Conservation (phyloP, 2,113 vertebrate genomes). For the Ornithorhynchus anatinus region DNA sequence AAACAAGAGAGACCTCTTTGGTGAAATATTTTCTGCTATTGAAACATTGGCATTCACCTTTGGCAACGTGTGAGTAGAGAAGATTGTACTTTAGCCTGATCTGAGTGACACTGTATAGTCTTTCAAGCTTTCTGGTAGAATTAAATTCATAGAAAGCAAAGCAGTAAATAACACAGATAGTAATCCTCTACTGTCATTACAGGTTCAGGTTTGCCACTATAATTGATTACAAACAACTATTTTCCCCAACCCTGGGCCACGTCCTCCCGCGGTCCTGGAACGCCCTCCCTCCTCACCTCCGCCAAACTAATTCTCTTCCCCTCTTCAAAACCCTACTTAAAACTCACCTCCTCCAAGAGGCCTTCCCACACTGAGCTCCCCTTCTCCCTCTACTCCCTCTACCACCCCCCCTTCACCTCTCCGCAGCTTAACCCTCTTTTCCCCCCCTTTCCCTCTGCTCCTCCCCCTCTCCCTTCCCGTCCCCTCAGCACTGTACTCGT, state of each 20-base stretch:
- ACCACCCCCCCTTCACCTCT: too few relatives aligned
- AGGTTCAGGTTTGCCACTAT: neutral
- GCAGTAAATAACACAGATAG: neutral
- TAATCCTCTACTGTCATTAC: neutral
- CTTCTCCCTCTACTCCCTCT: too few relatives aligned
- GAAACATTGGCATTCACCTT: slow-evolving; percentile 97
- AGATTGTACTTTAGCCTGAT: neutral
- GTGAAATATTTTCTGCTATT: slow-evolving; percentile 91
- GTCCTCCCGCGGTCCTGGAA: neutral
- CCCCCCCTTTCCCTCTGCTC: too few relatives aligned
- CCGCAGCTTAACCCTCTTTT: too few relatives aligned
- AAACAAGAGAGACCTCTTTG: slow-evolving; percentile 88
- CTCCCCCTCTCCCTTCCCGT: too few relatives aligned
- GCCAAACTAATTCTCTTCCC: too few relatives aligned
- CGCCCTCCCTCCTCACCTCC: too few relatives aligned
- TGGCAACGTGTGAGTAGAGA: slow-evolving; percentile 93
- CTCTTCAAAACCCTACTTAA: too few relatives aligned
- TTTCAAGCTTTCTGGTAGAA: too few relatives aligned
- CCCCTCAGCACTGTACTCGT: too few relatives aligned
- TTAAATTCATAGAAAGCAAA: slow-evolving; percentile 1
- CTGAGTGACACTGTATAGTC: neutral
- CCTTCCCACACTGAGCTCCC: too few relatives aligned
- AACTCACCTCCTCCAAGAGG: too few relatives aligned
- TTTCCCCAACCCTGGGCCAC: neutral
- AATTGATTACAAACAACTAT: neutral